Base-by-base conservation (phyloP, 2,113 vertebrate genomes). In the Vimba vimba region DNA sequence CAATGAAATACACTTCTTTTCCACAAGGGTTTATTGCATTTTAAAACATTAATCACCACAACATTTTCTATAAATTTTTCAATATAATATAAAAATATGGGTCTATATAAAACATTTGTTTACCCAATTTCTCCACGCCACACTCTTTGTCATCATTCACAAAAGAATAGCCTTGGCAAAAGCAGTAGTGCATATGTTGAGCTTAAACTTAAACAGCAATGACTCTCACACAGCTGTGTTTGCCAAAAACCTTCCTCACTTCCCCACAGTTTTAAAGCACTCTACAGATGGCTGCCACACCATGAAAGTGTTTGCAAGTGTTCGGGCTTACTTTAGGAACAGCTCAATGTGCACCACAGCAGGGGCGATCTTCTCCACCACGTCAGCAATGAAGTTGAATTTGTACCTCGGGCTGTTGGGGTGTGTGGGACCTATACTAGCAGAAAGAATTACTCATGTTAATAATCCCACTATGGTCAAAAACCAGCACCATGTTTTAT, bases 361-460 rank as follows among this genome's bases (percentile, higher is more conserved):
- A 0, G 97, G 97, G 0, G 97, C 97, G 5, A 98, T 98, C 92
- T 97, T 98, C 93, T 99, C 97, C 91, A 99, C 97, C 87, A 99
- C 97, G 60, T 99, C 97, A 0, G 97, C 97, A 5, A 99, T 99
- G 94, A 99, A 99, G 96, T 99, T 99, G 94, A 98, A 99, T 93
- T 97, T 98, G 93, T 96, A 97, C 83, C 97, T 94, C 0, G 97
- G 97, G 88, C 97, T 99, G 94, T 87, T 94, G 88, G 91, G 94
- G 88, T 96, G 93, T 93, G 94, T 93, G 88, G 96, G 94, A 96
- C 96, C 97, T 98, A 93, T 94, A 93, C 96, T 96, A 93, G 94
- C 96, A 93, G 91, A 91, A 96, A 96, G 89, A 95, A 96, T 92
- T 87, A 86, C 87, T 93, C 43, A 92, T 92, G 52, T 78, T 57